Evolutionary conservation across 1,140 invertebrate species (phyloP), one percentile per base, ranked within the genome.

Genomic region (Tribolium madens): DNA sequence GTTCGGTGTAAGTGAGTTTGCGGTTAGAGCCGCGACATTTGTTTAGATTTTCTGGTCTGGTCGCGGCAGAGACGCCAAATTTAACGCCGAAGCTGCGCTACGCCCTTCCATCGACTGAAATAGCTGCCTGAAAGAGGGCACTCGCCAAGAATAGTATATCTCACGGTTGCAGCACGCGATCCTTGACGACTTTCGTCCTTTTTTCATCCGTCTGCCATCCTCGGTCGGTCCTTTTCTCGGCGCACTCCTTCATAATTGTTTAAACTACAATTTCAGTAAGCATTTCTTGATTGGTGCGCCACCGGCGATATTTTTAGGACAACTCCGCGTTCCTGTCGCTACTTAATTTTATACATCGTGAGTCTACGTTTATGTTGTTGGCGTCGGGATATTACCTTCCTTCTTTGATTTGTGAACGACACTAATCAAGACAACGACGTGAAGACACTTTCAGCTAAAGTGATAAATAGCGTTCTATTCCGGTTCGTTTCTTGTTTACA

Each of bases 401-500:
- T 70, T 53, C 15, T 80, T 80, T 75, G 74, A 75, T 78, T 77
- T 78, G 73, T 60, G 73, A 21, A 31, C 21, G 21, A 4, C 68
- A 9, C 31, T 47, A 33, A 33, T 42, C 36, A 33, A 73, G 26
- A 36, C 10, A 53, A 42, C 46, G 71, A 80, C 76, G 79, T 80
- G 73, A 9, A 60, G 76, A 76, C 26, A 73, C 31, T 78, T 78
- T 75, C 60, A 57, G 12, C 15, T 6, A 47, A 73, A 52, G 60
- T 78, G 79, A 81, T 79, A 72, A 76, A 79, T 79, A 79, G 70
- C 72, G 48, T 79, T 79, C 77, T 79, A 81, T 81, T 79, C 80
- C 80, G 76, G 80, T 81, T 79, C 73, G 80, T 79, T 81, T 79
- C 78, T 81, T 81, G 80, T 81, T 79, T 81, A 81, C 80, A 81